Evolutionary conservation across 1,140 invertebrate species (phyloP).

Genomic region (Zelostemma sp.): DNA sequence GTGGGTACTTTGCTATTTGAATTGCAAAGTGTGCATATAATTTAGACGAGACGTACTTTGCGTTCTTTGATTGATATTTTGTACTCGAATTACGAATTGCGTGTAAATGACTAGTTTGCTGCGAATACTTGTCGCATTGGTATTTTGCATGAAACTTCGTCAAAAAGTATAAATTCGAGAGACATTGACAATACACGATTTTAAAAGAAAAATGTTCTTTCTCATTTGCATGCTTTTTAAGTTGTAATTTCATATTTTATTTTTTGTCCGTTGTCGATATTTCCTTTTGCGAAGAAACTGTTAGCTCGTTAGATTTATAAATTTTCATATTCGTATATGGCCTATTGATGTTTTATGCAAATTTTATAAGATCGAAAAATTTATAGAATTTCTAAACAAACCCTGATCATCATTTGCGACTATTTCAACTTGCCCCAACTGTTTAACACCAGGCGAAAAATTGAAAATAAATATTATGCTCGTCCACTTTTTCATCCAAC

Average conservation of each 20-base stretch:
- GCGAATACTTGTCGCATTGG: neutral
- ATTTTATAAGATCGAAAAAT: constrained; percentile 50
- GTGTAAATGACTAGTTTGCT: neutral
- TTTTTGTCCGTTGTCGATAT: neutral
- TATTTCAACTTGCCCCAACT: constrained; percentile 37
- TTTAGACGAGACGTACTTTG: too few relatives aligned
- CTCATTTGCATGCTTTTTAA: too few relatives aligned
- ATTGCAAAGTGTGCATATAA: too few relatives aligned
- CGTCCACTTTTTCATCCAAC: neutral
- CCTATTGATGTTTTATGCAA: constrained; percentile 63
- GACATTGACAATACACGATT: neutral
- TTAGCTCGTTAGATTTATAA: constrained; percentile 30
- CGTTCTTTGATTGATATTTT: too few relatives aligned
- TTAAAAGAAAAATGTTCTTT: neutral
- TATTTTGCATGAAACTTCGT: neutral
- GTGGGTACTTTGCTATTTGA: too few relatives aligned
- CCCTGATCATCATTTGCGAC: constrained; percentile 33
- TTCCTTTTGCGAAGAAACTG: constrained; percentile 2
- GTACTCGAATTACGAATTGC: neutral
- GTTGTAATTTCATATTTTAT: too few relatives aligned
- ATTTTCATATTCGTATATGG: constrained; percentile 62
- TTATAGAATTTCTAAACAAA: too few relatives aligned
- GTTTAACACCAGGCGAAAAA: constrained; percentile 14
- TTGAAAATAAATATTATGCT: constrained; percentile 7
- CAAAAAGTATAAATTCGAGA: neutral